A percentile compares a stretch with the other conserved stretches of the same genome.
Conservation (phyloP, 2,797 vertebrate species). For the Gallinago nigripennis region DNA sequence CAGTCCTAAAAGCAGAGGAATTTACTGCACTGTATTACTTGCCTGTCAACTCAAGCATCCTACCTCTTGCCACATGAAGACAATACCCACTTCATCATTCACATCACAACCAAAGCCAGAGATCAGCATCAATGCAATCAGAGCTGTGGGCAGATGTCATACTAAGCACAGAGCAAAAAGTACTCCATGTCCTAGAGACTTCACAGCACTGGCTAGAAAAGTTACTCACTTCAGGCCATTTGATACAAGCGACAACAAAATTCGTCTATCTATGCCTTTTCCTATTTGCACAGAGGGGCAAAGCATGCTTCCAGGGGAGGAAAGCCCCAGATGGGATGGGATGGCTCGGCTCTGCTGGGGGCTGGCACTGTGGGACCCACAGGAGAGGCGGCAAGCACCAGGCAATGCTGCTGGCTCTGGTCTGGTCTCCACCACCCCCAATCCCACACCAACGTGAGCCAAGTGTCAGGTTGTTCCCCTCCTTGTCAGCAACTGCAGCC, state of each 20-base stretch:
- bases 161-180: background rate
- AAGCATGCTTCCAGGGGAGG: background rate
- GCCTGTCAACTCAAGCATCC: background rate
- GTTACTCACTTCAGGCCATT: background rate
- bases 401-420: background rate
- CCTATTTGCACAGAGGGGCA: background rate
- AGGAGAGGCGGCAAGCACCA: accelerated
- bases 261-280: background rate
- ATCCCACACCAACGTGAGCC: accelerated
- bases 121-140: background rate
- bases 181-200: background rate
- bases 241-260: background rate
- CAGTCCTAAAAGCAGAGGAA: background rate
- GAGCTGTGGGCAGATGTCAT: background rate
- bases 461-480: background rate
- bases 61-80: background rate
- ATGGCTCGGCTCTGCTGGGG: background rate
- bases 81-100: background rate
- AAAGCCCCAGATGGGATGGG: background rate
- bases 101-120: background rate
- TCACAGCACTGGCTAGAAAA: background rate
- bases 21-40: background rate
- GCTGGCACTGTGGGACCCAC: background rate
- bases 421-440: accelerated
- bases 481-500: background rate